Evolutionary conservation across 2,797 vertebrate genomes (phyloP).

Genomic region (Threskiornis aethiopicus): DNA sequence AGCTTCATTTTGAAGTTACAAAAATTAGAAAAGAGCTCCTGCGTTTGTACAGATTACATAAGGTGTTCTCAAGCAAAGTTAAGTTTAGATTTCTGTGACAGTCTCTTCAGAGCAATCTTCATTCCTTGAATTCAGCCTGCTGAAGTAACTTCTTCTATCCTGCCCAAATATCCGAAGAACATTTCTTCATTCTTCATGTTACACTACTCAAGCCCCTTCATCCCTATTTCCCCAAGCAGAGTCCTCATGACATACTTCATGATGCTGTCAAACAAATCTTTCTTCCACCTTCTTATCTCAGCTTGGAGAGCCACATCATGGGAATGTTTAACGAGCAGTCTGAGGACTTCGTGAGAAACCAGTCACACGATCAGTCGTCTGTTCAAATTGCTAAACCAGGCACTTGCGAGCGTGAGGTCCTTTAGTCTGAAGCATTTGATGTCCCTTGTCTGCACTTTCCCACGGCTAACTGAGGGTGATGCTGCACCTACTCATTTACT

Average conservation of each 20-base stretch:
- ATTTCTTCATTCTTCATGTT: neutral
- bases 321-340: neutral
- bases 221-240: neutral
- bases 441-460: neutral
- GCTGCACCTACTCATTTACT: neutral
- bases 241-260: neutral
- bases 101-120: constrained; percentile 1
- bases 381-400: neutral
- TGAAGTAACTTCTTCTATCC: constrained; percentile 29
- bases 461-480: neutral
- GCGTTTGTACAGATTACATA: neutral
- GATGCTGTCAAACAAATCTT: neutral
- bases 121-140: neutral
- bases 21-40: neutral
- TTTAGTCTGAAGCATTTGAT: neutral
- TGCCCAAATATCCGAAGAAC: neutral
- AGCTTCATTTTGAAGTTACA: neutral
- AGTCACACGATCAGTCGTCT: neutral
- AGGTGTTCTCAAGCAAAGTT: neutral
- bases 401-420: neutral
- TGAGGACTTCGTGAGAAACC: neutral
- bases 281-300: neutral
- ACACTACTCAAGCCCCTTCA: neutral
- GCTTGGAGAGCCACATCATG: neutral
- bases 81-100: neutral